Conservation (phyloP, 2,113 vertebrate species). For the Equus quagga region DNA sequence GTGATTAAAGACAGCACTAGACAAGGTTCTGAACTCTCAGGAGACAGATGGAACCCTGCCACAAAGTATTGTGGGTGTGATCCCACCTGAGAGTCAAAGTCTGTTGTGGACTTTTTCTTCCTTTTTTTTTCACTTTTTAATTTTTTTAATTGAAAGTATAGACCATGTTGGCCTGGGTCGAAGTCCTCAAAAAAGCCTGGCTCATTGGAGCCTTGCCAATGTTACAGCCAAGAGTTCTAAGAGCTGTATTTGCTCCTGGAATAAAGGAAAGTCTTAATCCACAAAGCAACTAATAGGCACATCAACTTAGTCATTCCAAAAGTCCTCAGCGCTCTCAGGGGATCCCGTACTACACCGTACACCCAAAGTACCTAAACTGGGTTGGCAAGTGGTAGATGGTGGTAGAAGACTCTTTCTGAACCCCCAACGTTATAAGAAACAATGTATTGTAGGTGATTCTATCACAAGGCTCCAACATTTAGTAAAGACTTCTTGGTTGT, state of each 20-base stretch:
- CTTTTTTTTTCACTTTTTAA: not conserved
- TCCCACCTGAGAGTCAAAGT: not conserved
- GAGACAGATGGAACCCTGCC: not conserved
- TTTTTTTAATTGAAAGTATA: constrained; percentile 38
- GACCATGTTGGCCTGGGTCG: not conserved
- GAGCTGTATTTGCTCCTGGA: not conserved
- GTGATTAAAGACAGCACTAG: constrained; percentile 5
- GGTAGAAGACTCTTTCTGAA: not conserved
- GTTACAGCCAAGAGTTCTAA: not conserved
- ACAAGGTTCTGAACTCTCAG: not conserved
- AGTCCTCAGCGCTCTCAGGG: not conserved
- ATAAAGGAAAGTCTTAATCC: not conserved
- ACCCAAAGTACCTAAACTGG: not conserved
- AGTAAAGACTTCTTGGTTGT: not conserved
- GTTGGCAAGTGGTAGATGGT: not conserved
- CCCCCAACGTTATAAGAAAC: not conserved
- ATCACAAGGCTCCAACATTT: not conserved
- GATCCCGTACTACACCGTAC: not conserved
- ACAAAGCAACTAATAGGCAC: not conserved
- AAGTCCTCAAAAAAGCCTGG: constrained; percentile 26
- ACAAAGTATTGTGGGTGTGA: not conserved
- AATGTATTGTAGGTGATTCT: not conserved
- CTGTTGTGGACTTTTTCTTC: not conserved
- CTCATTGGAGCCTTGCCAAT: not conserved
- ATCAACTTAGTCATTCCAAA: constrained; percentile 7